Conservation (phyloP, 2,113 vertebrate genomes). For the Sebastes schlegelii region DNA sequence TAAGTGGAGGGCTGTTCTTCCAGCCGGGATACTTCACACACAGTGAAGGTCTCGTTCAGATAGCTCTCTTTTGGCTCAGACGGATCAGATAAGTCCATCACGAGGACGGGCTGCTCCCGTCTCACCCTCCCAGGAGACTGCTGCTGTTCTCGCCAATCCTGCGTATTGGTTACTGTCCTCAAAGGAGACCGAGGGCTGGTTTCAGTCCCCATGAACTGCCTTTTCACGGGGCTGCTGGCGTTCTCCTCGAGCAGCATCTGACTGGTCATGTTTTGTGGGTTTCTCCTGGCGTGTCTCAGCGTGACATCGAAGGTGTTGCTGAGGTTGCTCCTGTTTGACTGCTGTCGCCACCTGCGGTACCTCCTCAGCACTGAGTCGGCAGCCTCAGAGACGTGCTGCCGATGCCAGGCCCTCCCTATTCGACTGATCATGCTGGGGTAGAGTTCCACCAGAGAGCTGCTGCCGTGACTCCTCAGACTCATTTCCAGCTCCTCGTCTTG, state of each 20-base stretch:
- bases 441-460: slow-evolving; percentile 69
- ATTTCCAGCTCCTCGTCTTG: slow-evolving; percentile 76
- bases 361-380: slow-evolving; percentile 71
- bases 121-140: slow-evolving; percentile 38
- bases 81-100: slow-evolving; percentile 56
- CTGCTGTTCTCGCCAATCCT: slow-evolving; percentile 1
- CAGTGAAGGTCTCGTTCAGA: slow-evolving; percentile 51
- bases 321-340: slow-evolving; percentile 24
- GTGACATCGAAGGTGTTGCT: slow-evolving; percentile 26
- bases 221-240: neutral
- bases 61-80: neutral
- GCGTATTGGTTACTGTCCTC: neutral
- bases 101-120: slow-evolving; percentile 11
- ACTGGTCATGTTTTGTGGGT: neutral
- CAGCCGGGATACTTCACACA: slow-evolving; percentile 19
- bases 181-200: neutral
- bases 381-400: slow-evolving; percentile 54
- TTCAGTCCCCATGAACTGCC: neutral
- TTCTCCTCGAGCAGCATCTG: neutral
- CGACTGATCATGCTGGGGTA: slow-evolving; percentile 81
- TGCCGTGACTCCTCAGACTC: slow-evolving; percentile 69
- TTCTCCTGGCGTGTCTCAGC: neutral
- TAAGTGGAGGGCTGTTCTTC: neutral
- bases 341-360: slow-evolving; percentile 72
- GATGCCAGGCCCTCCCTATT: slow-evolving; percentile 62